phyloP scores from a whole-genome alignment of 2,113 vertebrate genomes.

The Solea solea region DNA sequence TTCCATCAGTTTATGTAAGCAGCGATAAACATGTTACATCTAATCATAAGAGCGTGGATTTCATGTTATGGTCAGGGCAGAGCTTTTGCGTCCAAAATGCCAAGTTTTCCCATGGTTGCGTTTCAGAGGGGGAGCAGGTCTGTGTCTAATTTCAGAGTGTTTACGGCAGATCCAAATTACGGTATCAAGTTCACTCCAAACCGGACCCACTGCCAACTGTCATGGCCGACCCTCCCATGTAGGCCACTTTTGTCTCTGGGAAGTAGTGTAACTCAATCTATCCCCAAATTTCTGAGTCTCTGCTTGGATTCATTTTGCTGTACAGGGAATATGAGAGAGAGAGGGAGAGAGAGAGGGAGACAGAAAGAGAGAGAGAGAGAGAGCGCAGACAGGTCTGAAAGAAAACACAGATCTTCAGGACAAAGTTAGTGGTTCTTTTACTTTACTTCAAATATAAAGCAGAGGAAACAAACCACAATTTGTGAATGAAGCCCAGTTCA shows the following conservation, averaged over 20 bases:
- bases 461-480: constrained; percentile 49
- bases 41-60: constrained; percentile 55
- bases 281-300: constrained; percentile 30
- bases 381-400: constrained; percentile 58
- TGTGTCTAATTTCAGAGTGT: constrained; percentile 68
- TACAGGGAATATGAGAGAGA: constrained; percentile 35
- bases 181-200: constrained; percentile 65
- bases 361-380: constrained; percentile 55
- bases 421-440: constrained; percentile 37
- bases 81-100: constrained; percentile 31
- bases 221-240: constrained; percentile 67
- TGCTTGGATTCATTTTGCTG: constrained; percentile 54
- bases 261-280: constrained; percentile 62
- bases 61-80: constrained; percentile 30
- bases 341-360: constrained; percentile 49
- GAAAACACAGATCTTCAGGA: constrained; percentile 61
- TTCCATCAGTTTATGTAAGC: constrained; percentile 67
- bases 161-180: constrained; percentile 74
- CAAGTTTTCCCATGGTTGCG: constrained; percentile 55
- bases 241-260: constrained; percentile 58
- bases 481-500: constrained; percentile 67
- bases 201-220: constrained; percentile 65
- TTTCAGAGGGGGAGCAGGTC: constrained; percentile 50
- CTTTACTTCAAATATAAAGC: constrained; percentile 46
- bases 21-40: constrained; percentile 62